Evolutionary conservation across 92 coral and sea anemone genomes (phyloP).

Genomic region (Epizoanthus ramosus): DNA sequence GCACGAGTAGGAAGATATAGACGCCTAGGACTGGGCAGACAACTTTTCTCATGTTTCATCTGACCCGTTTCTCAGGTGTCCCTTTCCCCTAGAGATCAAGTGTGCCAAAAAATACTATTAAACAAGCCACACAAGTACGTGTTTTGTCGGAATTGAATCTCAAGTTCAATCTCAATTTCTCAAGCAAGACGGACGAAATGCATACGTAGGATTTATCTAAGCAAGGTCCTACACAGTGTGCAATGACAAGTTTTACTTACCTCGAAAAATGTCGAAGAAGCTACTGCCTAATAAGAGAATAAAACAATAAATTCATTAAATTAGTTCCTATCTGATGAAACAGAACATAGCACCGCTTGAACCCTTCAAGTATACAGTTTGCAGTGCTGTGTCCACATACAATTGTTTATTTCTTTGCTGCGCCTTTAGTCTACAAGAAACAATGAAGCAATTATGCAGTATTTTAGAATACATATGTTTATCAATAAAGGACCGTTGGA

Average conservation of each 20-base stretch:
- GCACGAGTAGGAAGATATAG: too few species aligned
- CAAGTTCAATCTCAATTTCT: too few species aligned
- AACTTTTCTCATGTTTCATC: too few species aligned
- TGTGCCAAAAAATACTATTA: not conserved
- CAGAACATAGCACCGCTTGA: not conserved
- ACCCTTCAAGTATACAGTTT: not conserved
- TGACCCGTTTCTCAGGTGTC: too few species aligned
- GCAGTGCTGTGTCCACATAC: not conserved
- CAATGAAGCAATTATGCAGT: not conserved
- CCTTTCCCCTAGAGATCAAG: not conserved
- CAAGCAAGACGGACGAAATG: too few species aligned
- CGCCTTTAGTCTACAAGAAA: not conserved
- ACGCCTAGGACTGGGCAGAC: too few species aligned
- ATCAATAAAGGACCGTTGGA: not conserved
- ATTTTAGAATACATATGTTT: not conserved
- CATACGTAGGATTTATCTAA: too few species aligned
- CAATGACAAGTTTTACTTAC: conserved; percentile 36
- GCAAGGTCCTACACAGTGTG: not conserved
- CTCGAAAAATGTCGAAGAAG: conserved; percentile 66
- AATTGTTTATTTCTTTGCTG: not conserved
- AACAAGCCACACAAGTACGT: too few species aligned
- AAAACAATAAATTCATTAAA: not conserved
- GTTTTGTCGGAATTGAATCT: too few species aligned
- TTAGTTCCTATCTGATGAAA: not conserved
- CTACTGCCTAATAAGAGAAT: conserved; percentile 50